A percentile compares a stretch with the other conserved stretches of the same genome.
phyloP scores from a whole-genome alignment of 2,797 vertebrate genomes.

The Helicolenus hilgendorfi region DNA sequence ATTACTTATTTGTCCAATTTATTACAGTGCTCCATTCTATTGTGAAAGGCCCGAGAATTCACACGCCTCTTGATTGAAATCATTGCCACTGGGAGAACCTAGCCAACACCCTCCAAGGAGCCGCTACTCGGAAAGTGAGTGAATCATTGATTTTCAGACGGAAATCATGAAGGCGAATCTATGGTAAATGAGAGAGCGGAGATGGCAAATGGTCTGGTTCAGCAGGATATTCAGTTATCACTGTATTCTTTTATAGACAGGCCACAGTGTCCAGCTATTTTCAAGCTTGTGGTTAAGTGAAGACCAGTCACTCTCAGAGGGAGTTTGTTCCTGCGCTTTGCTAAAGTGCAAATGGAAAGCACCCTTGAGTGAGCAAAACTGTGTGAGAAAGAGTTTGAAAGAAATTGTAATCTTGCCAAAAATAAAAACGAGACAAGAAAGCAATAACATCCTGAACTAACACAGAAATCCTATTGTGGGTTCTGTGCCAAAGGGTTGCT shows the following conservation, averaged over 20 bases:
- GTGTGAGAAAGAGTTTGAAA: constrained; percentile 39
- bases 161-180: constrained; percentile 88
- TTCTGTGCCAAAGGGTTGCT: constrained; percentile 68
- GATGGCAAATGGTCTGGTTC: constrained; percentile 77
- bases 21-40: constrained; percentile 76
- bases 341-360: constrained; percentile 77
- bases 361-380: constrained; percentile 62
- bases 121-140: constrained; percentile 74
- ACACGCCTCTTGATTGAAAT: constrained; percentile 84
- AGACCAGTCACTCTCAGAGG: constrained; percentile 55
- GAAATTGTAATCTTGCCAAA: constrained; percentile 71
- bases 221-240: constrained; percentile 82
- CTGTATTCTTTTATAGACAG: constrained; percentile 75
- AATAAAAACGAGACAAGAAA: constrained; percentile 70
- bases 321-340: constrained; percentile 60
- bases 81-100: constrained; percentile 78
- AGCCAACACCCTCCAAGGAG: constrained; percentile 65
- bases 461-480: constrained; percentile 64
- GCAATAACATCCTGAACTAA: constrained; percentile 78
- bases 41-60: constrained; percentile 75
- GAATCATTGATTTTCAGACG: constrained; percentile 87
- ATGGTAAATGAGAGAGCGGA: constrained; percentile 83
- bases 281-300: constrained; percentile 68
- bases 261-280: constrained; percentile 67
- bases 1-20: constrained; percentile 88